Conservation (phyloP, 2,113 vertebrate genomes). For the Mormyrus lacerda region DNA sequence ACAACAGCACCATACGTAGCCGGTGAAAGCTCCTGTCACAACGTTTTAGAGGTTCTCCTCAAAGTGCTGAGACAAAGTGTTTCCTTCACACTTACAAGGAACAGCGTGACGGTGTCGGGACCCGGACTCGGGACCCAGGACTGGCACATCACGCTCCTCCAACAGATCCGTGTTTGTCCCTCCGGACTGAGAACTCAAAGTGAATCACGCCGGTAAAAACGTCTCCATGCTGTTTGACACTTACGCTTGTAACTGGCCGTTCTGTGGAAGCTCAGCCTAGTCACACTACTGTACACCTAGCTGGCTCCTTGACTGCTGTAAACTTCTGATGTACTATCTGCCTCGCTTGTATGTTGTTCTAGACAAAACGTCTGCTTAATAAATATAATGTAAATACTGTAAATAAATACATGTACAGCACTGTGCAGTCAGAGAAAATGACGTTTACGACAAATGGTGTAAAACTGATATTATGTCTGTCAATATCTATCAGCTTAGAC, state of each 20-base stretch:
- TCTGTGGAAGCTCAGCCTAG: background rate
- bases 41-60: background rate
- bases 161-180: background rate
- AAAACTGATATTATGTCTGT: no score
- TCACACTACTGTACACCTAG: background rate
- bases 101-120: background rate
- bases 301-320: background rate
- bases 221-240: background rate
- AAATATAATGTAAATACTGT: background rate
- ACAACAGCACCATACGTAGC: background rate
- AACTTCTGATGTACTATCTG: background rate
- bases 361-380: background rate
- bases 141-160: background rate
- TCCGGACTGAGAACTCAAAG: background rate
- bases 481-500: no score
- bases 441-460: no score
- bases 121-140: background rate
- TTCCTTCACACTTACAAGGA: background rate
- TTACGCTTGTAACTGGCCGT: background rate
- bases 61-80: background rate
- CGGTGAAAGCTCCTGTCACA: background rate
- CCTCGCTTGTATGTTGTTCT: background rate
- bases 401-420: background rate
- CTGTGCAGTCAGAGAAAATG: no score
- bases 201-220: background rate